These are phyloP conservation scores for Myotis vivesi DNA, from an alignment of 2,797 vertebrate species.

Conservation along the genomic window DNA sequence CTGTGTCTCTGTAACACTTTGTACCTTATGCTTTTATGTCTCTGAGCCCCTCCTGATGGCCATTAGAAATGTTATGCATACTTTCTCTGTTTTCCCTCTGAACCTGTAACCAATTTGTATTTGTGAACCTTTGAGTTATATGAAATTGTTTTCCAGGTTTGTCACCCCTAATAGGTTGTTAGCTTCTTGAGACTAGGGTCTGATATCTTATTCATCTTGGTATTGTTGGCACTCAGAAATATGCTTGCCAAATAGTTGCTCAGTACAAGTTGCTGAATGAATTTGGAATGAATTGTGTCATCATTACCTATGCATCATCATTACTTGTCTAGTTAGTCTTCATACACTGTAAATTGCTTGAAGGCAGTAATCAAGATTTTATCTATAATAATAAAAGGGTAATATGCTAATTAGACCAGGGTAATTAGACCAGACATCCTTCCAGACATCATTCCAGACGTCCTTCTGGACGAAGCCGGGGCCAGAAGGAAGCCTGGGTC, in stretches of 20 bases:
- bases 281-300: not conserved
- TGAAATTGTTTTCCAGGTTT: not conserved
- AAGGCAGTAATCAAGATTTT: slow-evolving; percentile 23
- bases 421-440: too few species aligned
- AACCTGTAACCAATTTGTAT: not conserved
- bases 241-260: not conserved
- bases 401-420: too few species aligned
- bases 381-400: not conserved
- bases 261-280: not conserved
- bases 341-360: not conserved
- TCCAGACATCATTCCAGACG: too few species aligned
- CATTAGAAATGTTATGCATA: not conserved
- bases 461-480: too few species aligned
- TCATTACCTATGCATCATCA: not conserved
- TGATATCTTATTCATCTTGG: not conserved
- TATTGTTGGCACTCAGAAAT: not conserved
- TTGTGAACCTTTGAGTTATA: not conserved
- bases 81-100: not conserved
- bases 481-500: too few species aligned
- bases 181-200: not conserved
- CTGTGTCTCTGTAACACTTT: not conserved
- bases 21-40: not conserved
- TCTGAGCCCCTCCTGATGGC: not conserved
- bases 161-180: not conserved
- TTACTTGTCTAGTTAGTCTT: slow-evolving; percentile 13